Evolutionary conservation across 2,113 vertebrate species (phyloP), one percentile per base, ranked within the genome.

Genomic region (Cairina moschata): DNA sequence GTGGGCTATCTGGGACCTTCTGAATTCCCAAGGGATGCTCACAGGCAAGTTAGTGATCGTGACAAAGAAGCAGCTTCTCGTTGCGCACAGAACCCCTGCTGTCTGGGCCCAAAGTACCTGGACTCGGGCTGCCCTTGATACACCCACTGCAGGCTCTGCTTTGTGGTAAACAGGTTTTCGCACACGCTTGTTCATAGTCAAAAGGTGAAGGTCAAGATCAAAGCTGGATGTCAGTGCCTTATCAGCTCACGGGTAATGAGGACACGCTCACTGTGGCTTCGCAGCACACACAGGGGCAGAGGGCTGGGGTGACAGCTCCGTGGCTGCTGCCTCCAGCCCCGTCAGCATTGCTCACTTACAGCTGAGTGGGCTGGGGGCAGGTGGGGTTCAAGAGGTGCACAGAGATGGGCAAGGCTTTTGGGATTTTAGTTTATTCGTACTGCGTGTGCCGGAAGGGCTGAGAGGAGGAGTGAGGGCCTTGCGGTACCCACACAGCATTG

Each of bases 111-210:
- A 31, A 77, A 63, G 11, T 32, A 31, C 83, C 50, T 20, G 17
- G 60, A 66, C n/a, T 83, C 18, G 40, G 6, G 23, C 59, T 86
- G 76, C 65, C 40, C 86, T 54, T 48, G 65, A 72, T 40, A 78
- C n/a, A 75, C 26, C 6, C 76, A 18, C 21, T 36, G 71, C 25
- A 25, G 29, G 66, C 67, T 21, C 14, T 83, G 40, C 50, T 77
- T 80, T 48, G 31, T 75, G 56, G 60, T 83, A 56, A 88, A 74
- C 31, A 71, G 68, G 17, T 86, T 88, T 83, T 75, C 56, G 26
- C 46, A 72, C 17, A 8, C 1, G 13, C 36, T 31, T 93, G 59
- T 83, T 86, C 66, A 46, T 59, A 77, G 40, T 71, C 34, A 62
- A 54, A 91, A 60, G 38, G 18, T 17, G 28, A 71, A 82, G 26